A percentile compares a stretch with the other conserved stretches of the same genome.
Evolutionary conservation across 2,888 invertebrate genomes (phyloP).

Genomic region (Archips crataeganus): DNA sequence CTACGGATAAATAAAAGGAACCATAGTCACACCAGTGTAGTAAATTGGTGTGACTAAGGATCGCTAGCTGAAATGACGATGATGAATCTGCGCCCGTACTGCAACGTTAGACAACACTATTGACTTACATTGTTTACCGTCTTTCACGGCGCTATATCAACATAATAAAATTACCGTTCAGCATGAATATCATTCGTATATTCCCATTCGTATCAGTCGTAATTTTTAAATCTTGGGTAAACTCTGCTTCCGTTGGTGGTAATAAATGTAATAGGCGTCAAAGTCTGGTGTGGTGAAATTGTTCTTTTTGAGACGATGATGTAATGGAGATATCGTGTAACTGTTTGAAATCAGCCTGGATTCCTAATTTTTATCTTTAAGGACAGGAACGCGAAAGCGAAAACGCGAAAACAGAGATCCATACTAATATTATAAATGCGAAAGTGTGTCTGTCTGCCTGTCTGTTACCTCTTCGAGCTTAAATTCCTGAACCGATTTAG

Average conservation of each 20-base stretch:
- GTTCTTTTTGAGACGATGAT: neutral
- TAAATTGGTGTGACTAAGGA: too few species aligned
- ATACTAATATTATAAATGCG: too few species aligned
- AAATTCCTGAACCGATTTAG: too few species aligned
- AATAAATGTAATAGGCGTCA: neutral
- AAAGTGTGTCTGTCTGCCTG: too few species aligned
- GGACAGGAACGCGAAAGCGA: too few species aligned
- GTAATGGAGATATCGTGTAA: neutral
- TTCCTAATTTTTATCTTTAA: too few species aligned
- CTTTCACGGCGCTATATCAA: neutral
- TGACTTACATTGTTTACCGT: neutral
- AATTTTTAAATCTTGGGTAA: neutral
- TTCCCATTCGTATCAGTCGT: neutral
- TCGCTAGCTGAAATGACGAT: too few species aligned
- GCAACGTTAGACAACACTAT: neutral
- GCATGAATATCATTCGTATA: neutral
- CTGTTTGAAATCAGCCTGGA: neutral
- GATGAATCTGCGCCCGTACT: too few species aligned
- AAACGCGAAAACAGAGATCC: too few species aligned
- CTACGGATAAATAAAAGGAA: too few species aligned
- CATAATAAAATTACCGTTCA: conserved; percentile 8
- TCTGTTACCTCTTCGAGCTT: too few species aligned
- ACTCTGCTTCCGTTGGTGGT: neutral
- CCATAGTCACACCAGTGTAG: too few species aligned
- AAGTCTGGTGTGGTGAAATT: neutral